Base-by-base conservation (phyloP, 2,113 vertebrate genomes). In the Mirza zaza region DNA sequence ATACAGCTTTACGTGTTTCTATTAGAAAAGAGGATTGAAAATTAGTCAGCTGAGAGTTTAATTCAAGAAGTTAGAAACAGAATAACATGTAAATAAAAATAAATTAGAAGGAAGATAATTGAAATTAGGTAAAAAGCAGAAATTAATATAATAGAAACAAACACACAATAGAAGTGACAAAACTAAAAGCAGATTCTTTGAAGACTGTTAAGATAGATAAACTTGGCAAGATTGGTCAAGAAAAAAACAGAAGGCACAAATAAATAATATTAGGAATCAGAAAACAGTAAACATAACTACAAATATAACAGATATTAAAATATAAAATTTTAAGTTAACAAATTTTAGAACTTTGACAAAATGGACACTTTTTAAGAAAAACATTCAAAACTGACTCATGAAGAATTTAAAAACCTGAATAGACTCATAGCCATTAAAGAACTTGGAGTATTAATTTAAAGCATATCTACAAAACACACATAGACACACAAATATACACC, bases 41-140 rank as follows among this genome's bases (percentile, higher is more conserved):
- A 82, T 39, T 59, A 94, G 27, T 71, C 36, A 73, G 57, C 34
- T 68, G 76, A 52, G 59, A 82, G 27, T 70, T 32, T 59, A 76
- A 48, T 57, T 90, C 36, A 90, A 80, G 45, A 81, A 87, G 36
- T 59, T 79, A 70, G 36, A 81, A 77, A 87, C 65, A 85, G 12
- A 65, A 59, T 25, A 61, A 42, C 13, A 73, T 86, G 21, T 75
- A 81, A 81, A 81, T 39, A 91, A 85, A 95, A 90, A 59, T 87
- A 94, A 94, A 87, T 75, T 87, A 29, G 52, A 70, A 70, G 70
- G 13, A 63, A 93, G 45, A 77, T 89, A 70, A 50, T 87, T 87
- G 87, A 89, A 82, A 71, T 75, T 87, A 73, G 10, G 81, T 59
- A 42, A 73, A 61, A 94, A 59, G 81, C 36, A 86, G 34, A 85